Base-by-base conservation (phyloP, 2,888 invertebrate species). In the Ferdinandea cuprea region DNA sequence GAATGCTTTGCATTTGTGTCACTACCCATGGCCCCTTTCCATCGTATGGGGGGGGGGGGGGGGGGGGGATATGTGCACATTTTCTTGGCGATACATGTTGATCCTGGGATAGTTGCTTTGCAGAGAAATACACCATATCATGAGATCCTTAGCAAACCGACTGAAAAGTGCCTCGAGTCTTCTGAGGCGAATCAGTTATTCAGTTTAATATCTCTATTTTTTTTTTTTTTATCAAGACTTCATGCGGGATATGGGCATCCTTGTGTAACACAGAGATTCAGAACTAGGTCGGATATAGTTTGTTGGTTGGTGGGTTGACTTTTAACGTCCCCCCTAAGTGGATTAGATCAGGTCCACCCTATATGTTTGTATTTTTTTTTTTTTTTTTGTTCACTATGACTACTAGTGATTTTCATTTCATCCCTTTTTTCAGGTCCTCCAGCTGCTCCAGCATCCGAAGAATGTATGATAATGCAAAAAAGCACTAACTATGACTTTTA, bases 151-250 rank as follows among this genome's bases (percentile, higher is more conserved):
- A 65, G 35, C 63, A 78, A 65, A 78, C 44, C 71, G 44, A 28
- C 78, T 58, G 48, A 65, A 71, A 65, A 78, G 58, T 71, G 58
- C 78, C 78, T 72, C 44, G 42, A 58, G 71, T 50, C 58, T 56
- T 63, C 28, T 58, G 58, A 65, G 50, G 65, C 65, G 58, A 71
- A 58, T 72, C 65, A 63, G 63, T 63, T 77, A 71, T 77, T 77
- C 71, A 44, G 63, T 78, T 78, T 78, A 71, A 71, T 65, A 50
- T 78, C 65, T 52, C 9, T 11, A 65, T 58, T 78, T 65, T 50
- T 21, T 19, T 9, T 25, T 30, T 65, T 50, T 21, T 19, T 9
- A 15, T 30, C 21, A 32, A 17, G 30, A 2, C 13, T 17, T 17
- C 56, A 72, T 71, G 35, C 50, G 11, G 35, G 11, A 77, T 8